Conservation (phyloP, 1,140 invertebrate genomes). For the Subanguina moxae region DNA sequence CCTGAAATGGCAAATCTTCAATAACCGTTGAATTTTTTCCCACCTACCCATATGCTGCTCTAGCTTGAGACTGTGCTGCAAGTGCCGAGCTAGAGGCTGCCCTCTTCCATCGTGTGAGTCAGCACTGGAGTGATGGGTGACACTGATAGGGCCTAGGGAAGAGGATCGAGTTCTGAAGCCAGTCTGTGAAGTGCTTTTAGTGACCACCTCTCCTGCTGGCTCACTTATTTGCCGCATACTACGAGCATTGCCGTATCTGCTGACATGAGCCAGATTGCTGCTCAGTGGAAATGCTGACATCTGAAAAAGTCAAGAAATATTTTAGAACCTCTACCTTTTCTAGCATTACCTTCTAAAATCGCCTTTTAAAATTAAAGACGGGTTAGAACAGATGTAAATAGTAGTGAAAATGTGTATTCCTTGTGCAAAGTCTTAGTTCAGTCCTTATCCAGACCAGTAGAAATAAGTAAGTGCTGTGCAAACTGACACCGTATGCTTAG, state of each 20-base stretch:
- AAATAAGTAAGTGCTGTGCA: constrained; percentile 7
- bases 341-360: neutral
- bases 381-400: neutral
- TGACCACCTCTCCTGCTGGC: neutral
- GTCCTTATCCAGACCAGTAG: neutral
- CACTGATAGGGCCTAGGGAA: too few relatives aligned
- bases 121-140: too few relatives aligned
- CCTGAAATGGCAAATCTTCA: too few relatives aligned
- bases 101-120: too few relatives aligned
- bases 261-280: constrained; percentile 19
- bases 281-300: constrained; percentile 26
- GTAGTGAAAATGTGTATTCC: neutral
- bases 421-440: constrained; percentile 2
- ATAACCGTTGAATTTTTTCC: too few relatives aligned
- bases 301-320: constrained; percentile 2
- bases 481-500: constrained; percentile 22
- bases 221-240: neutral
- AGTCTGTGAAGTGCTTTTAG: constrained; percentile 1
- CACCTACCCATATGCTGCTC: too few relatives aligned
- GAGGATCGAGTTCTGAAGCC: neutral
- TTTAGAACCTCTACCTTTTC: neutral
- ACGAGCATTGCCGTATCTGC: constrained; percentile 3
- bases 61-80: too few relatives aligned
- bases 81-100: too few relatives aligned
- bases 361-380: neutral